Evolutionary conservation across 2,888 invertebrate genomes (phyloP).

Genomic region (Sylvicola fuscatus): DNA sequence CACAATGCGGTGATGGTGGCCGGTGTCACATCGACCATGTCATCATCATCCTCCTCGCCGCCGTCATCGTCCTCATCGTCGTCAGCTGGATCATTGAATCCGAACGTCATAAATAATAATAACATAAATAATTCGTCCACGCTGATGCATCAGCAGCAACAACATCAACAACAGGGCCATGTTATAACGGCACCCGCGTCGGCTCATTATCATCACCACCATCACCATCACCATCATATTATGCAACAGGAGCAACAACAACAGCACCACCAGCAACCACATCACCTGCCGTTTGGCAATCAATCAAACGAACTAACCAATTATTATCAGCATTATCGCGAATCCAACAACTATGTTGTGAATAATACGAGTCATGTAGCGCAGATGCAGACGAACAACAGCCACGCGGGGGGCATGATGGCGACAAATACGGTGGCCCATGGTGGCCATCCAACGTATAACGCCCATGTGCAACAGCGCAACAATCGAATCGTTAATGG

Average conservation of each 20-base stretch:
- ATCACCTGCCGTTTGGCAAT: conserved; percentile 2
- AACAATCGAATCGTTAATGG: conserved; percentile 1
- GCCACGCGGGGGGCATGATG: not conserved
- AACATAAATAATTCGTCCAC: conserved; percentile 1
- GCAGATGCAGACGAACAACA: conserved; percentile 1
- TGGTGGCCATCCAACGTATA: no score
- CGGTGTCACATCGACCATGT: no score
- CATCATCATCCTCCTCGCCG: conserved; percentile 35
- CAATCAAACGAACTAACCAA: conserved; percentile 4
- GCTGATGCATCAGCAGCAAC: conserved; percentile 1
- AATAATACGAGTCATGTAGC: not conserved
- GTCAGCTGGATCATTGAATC: not conserved
- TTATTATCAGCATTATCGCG: conserved; percentile 5
- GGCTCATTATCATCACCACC: conserved; percentile 8
- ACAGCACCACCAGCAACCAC: conserved; percentile 3
- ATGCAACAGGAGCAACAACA: conserved; percentile 1
- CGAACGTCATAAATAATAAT: conserved; percentile 3
- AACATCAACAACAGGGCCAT: conserved; percentile 26
- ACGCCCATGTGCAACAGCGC: conserved; percentile 1
- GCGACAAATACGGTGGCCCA: no score
- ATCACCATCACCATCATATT: conserved; percentile 8
- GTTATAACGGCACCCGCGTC: conserved; percentile 4
- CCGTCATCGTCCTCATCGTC: conserved; percentile 11
- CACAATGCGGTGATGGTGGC: conserved; percentile 32
- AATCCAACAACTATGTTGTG: conserved; percentile 2